Conservation (phyloP, 2,113 vertebrate genomes). For the Microtus oregoni region DNA sequence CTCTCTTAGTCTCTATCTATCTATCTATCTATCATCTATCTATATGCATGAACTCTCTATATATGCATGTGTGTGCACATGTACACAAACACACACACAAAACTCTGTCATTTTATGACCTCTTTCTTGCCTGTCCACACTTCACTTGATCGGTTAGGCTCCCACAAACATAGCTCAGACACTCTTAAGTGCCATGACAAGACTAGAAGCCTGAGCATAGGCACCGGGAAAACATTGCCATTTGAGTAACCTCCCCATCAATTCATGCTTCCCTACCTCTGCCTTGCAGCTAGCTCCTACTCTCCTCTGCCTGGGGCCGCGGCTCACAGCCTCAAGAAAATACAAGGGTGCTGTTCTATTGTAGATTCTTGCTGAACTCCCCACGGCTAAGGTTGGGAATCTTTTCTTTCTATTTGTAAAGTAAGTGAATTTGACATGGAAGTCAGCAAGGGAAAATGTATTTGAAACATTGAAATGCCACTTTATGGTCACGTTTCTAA, state of each 20-base stretch:
- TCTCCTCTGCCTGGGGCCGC: neutral
- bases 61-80: neutral
- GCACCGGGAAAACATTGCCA: neutral
- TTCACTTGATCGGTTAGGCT: neutral
- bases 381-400: neutral
- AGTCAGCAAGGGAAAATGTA: neutral
- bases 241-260: accelerated
- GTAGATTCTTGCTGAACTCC: neutral
- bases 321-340: neutral
- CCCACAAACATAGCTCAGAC: neutral
- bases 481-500: slow-evolving; percentile 57
- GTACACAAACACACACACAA: neutral
- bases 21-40: neutral
- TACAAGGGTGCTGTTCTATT: neutral
- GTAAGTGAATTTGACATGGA: slow-evolving; percentile 51
- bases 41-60: neutral
- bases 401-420: slow-evolving; percentile 64
- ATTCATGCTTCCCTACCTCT: accelerated
- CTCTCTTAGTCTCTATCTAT: neutral
- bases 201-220: accelerated
- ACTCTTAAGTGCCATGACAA: neutral
- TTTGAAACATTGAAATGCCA: slow-evolving; percentile 48
- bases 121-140: neutral
- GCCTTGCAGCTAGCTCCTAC: accelerated
- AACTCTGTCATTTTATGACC: neutral